Conservation (phyloP, 2,113 vertebrate species). For the Choloepus hoffmanni region DNA sequence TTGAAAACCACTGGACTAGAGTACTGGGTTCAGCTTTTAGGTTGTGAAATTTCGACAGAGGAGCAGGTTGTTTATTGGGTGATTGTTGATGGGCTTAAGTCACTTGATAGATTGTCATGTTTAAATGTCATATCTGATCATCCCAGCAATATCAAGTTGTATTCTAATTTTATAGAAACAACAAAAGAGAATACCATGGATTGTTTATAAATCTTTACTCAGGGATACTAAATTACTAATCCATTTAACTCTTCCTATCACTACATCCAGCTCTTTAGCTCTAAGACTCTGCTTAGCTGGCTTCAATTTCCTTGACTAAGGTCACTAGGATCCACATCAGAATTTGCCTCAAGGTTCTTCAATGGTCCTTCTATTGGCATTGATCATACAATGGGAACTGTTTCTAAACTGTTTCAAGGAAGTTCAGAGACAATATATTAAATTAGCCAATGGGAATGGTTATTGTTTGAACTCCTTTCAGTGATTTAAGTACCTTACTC, state of each 20-base stretch:
- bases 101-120: conserved; percentile 29
- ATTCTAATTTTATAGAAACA: conserved; percentile 58
- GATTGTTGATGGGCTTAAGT: background rate
- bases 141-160: background rate
- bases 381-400: background rate
- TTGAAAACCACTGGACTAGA: background rate
- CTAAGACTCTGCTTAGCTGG: background rate
- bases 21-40: background rate
- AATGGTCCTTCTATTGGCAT: background rate
- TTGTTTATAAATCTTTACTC: conserved; percentile 64
- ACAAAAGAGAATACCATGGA: conserved; percentile 51
- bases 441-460: background rate
- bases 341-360: conserved; percentile 47
- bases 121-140: conserved; percentile 41
- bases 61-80: conserved; percentile 5
- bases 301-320: conserved; percentile 55
- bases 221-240: background rate
- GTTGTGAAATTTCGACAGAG: background rate
- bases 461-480: background rate
- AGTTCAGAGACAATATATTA: background rate
- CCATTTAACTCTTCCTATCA: conserved; percentile 41
- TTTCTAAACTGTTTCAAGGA: conserved; percentile 2
- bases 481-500: background rate
- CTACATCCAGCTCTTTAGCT: background rate
- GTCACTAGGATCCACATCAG: conserved; percentile 39